These are phyloP conservation scores for Dermolepida albohirtum DNA, from an alignment of 2,888 invertebrate genomes.

Conservation along the genomic window DNA sequence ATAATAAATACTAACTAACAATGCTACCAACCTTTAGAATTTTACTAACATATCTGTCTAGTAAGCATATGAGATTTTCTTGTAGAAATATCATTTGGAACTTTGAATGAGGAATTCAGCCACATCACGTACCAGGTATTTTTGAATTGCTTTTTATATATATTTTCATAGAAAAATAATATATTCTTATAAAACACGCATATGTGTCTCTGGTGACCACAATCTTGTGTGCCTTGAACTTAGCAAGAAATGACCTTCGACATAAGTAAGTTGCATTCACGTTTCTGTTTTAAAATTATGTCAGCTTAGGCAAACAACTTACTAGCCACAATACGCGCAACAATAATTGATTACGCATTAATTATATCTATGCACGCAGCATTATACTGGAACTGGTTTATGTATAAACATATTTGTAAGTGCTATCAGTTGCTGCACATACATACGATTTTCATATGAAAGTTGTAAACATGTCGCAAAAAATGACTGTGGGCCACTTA, in stretches of 20 bases:
- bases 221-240: slow-evolving; percentile 37
- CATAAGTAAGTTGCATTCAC: slow-evolving; percentile 32
- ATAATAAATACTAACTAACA: too few species aligned
- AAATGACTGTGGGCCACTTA: slow-evolving; percentile 7
- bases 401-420: neutral
- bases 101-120: too few species aligned
- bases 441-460: neutral
- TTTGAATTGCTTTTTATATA: neutral
- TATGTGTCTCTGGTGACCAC: slow-evolving; percentile 24
- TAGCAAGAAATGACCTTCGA: slow-evolving; percentile 37
- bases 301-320: slow-evolving; percentile 29
- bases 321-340: slow-evolving; percentile 14
- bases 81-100: too few species aligned
- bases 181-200: slow-evolving; percentile 8
- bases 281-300: slow-evolving; percentile 34
- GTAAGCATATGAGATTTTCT: too few species aligned
- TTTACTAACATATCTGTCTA: too few species aligned
- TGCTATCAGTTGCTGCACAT: neutral
- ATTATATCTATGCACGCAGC: slow-evolving; percentile 7
- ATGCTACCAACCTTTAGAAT: too few species aligned
- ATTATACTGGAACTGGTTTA: neutral
- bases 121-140: too few species aligned
- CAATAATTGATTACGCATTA: slow-evolving; percentile 17
- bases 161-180: slow-evolving; percentile 4
- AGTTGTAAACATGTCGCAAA: neutral